These are phyloP conservation scores for Coleophora deauratella DNA, from an alignment of 2,888 invertebrate species.

Conservation along the genomic window DNA sequence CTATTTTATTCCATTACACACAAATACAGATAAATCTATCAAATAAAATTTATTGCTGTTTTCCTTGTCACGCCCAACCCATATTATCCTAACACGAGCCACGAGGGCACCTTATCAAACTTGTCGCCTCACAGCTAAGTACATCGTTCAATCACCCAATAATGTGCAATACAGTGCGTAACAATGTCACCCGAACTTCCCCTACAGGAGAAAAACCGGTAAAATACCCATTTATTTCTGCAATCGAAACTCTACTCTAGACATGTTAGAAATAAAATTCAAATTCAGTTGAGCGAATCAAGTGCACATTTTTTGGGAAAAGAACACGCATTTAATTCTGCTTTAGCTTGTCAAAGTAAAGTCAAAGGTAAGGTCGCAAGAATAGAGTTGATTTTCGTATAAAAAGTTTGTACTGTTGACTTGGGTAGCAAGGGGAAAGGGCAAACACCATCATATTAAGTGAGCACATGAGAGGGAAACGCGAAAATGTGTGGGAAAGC, in stretches of 20 bases:
- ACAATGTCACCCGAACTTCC: slow-evolving; percentile 65
- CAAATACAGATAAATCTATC: slow-evolving; percentile 13
- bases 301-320: slow-evolving; percentile 32
- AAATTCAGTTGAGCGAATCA: neutral
- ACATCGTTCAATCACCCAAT: slow-evolving; percentile 71
- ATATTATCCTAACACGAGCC: slow-evolving; percentile 32
- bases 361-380: accelerated
- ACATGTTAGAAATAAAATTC: neutral
- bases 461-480: slow-evolving; percentile 73
- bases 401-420: slow-evolving; percentile 22
- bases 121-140: slow-evolving; percentile 59
- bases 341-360: slow-evolving; percentile 5
- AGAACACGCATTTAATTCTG: slow-evolving; percentile 48
- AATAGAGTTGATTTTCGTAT: slow-evolving; percentile 22
- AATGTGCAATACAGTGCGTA: slow-evolving; percentile 72
- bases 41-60: slow-evolving; percentile 25
- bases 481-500: slow-evolving; percentile 73
- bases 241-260: slow-evolving; percentile 15
- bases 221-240: slow-evolving; percentile 12
- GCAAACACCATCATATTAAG: slow-evolving; percentile 72
- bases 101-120: slow-evolving; percentile 63
- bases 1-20: no score
- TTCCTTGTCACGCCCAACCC: slow-evolving; percentile 29
- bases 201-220: slow-evolving; percentile 26
- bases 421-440: slow-evolving; percentile 46